Base-by-base conservation (phyloP, 37 sponge, comb jelly and placozoan species). In the Oopsacas minuta region DNA sequence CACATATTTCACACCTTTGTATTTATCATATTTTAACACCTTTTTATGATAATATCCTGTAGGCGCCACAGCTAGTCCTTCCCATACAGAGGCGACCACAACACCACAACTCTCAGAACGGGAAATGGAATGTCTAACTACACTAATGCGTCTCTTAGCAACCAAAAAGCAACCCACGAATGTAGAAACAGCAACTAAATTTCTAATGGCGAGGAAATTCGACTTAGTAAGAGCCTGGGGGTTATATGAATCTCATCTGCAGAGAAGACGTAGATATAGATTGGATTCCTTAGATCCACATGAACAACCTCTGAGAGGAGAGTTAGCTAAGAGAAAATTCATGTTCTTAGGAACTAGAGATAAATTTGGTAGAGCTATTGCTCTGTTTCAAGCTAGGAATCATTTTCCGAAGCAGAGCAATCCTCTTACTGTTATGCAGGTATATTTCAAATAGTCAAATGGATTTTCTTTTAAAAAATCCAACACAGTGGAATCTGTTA, bases 181-280 rank as follows among this genome's bases (percentile, higher is more conserved):
- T 3, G 30, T n/a, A 7, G 75, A 61, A n/a, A 61, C 75, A 3
- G 83, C 83, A 7, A 28, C 30, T 25, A 82, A 82, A 38, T 82
- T 82, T 30, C 83, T 82, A 82, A 82, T 82, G 83, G 83, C 83
- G 10, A 82, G 83, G 83, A 82, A 82, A 28, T 82, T 82, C 36
- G 39, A 82, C 22, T 28, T 37, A 3, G 38, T 37, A 38, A 36
- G 83, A n/a, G 83, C 83, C 8, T 82, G 38, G 39, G 83, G 39
- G 22, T 17, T 82, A 10, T 82, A 82, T 28, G 39, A 82, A 28
- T 12, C 38, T 20, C 39, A 82, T 37, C 12, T 38, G 36, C 38
- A 38, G 36, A 5, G 38, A 15, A 36, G 83, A 36, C 83, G 30
- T 23, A 82, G 36, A 28, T 82, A 82, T 25, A 8, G 36, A 10